These are phyloP conservation scores for Sebastes hubbsi DNA, from an alignment of 2,797 vertebrate genomes.

Conservation along the genomic window DNA sequence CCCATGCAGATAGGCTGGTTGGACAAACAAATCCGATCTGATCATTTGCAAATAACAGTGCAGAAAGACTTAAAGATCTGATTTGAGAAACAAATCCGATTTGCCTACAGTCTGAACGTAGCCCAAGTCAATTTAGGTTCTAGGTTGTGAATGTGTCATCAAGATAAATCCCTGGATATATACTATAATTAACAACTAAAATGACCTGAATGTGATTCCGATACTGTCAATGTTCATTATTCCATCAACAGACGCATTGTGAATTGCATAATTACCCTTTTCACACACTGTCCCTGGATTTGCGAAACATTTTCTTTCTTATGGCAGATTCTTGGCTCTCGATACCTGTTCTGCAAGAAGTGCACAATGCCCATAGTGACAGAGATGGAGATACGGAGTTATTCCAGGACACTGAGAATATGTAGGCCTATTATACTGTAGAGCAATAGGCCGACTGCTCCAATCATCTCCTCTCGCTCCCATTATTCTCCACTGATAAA, in stretches of 20 bases:
- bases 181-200: conserved; percentile 6
- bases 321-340: conserved; percentile 55
- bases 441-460: conserved; percentile 66
- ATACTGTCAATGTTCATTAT: conserved; percentile 27
- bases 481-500: conserved; percentile 85
- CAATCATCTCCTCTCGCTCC: conserved; percentile 81
- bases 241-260: conserved; percentile 27
- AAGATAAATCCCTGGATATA: not conserved
- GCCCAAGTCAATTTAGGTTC: not conserved
- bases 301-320: conserved; percentile 14
- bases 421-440: conserved; percentile 61
- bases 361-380: conserved; percentile 51
- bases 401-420: conserved; percentile 63
- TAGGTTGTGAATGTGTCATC: not conserved
- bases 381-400: conserved; percentile 61
- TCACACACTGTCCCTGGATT: conserved; percentile 6
- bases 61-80: not conserved
- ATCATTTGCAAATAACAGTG: not conserved
- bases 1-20: not conserved
- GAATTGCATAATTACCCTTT: conserved; percentile 22
- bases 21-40: not conserved
- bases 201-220: conserved; percentile 1
- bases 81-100: no score
- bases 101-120: no score
- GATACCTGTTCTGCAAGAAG: conserved; percentile 63